phyloP scores from a whole-genome alignment of 2,888 invertebrate genomes.

The Agrotis segetum region DNA sequence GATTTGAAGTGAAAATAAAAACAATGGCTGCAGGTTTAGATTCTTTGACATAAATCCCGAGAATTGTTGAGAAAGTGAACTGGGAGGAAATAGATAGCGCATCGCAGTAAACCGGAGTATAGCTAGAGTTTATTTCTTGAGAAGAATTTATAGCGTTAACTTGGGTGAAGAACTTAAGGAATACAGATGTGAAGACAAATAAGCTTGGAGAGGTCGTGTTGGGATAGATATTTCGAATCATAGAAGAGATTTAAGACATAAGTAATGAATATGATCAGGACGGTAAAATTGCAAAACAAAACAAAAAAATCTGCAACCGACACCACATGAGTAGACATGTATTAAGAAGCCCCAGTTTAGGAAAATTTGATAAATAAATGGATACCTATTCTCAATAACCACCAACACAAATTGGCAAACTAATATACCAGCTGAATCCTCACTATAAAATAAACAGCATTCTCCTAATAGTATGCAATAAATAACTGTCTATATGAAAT shows the following conservation, averaged over 20 bases:
- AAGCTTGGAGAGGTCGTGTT: not conserved
- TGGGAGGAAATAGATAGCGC: constrained; percentile 43
- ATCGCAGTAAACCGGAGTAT: constrained; percentile 31
- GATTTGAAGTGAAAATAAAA: constrained; percentile 75
- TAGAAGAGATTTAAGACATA: not conserved
- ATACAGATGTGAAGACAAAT: not conserved
- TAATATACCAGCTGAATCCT: constrained; percentile 23
- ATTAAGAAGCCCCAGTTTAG: not conserved
- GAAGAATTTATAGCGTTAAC: constrained; percentile 26
- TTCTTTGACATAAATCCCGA: constrained; percentile 59
- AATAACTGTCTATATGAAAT: constrained; percentile 41
- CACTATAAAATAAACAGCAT: constrained; percentile 34
- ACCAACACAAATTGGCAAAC: constrained; percentile 12
- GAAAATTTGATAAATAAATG: not conserved
- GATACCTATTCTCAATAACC: not conserved
- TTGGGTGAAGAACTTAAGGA: not conserved
- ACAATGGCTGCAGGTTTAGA: constrained; percentile 69
- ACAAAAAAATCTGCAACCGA: not conserved
- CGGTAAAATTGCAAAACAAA: not conserved
- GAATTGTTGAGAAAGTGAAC: constrained; percentile 61
- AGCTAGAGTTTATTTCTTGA: constrained; percentile 22
- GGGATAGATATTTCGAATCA: not conserved
- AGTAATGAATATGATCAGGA: not conserved
- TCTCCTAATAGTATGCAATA: constrained; percentile 33
- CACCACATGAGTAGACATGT: not conserved